Evolutionary conservation across 2,888 invertebrate species (phyloP).

Genomic region (Liposcelis brunnea): DNA sequence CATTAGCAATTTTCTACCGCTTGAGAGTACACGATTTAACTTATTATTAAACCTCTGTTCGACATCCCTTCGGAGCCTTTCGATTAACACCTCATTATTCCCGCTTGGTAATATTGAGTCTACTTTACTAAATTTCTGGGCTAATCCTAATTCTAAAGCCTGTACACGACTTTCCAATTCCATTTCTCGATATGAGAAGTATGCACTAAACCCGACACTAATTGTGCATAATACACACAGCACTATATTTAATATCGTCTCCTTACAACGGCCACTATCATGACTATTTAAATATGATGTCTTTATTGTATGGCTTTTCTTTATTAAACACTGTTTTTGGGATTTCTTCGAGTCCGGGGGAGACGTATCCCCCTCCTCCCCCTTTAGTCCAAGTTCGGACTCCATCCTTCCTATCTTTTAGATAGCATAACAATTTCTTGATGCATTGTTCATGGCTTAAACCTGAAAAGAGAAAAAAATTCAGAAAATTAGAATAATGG

Average conservation of each 20-base stretch:
- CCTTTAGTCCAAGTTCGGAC: no score
- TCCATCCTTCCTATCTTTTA: no score
- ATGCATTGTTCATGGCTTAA: no score
- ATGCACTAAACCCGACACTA: constrained; percentile 42
- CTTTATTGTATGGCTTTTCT: neutral
- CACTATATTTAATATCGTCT: constrained; percentile 27
- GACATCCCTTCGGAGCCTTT: constrained; percentile 36
- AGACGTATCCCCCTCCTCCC: no score
- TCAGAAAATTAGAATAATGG: no score
- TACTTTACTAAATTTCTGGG: neutral
- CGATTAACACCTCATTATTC: constrained; percentile 28
- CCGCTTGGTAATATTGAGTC: constrained; percentile 27
- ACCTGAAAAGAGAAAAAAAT: no score
- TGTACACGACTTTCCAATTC: constrained; percentile 34
- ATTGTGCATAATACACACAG: constrained; percentile 44
- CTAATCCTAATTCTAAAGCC: constrained; percentile 27
- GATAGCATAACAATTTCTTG: no score
- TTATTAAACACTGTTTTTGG: no score
- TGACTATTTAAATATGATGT: neutral
- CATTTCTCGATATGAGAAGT: constrained; percentile 39
- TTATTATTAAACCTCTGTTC: constrained; percentile 23
- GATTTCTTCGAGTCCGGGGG: no score
- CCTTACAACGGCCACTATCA: constrained; percentile 1
- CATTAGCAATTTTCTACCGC: constrained; percentile 17
- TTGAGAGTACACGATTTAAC: constrained; percentile 25